These are phyloP conservation scores for Chaenogobius annularis DNA, from an alignment of 2,113 vertebrate species.

Conservation along the genomic window DNA sequence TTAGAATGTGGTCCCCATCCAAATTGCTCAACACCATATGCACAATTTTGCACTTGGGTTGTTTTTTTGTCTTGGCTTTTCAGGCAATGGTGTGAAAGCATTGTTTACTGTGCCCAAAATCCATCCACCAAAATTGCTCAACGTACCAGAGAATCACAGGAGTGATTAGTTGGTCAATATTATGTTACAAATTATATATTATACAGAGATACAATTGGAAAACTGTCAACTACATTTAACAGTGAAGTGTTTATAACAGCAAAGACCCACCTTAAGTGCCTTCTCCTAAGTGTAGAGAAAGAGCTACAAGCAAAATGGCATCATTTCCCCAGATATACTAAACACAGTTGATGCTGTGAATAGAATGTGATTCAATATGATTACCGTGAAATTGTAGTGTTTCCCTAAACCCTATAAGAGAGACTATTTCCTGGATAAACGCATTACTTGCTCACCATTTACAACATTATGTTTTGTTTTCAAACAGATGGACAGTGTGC, in stretches of 20 bases:
- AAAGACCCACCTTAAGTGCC: not conserved
- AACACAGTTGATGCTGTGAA: slow-evolving; percentile 9
- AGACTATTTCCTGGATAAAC: slow-evolving; percentile 44
- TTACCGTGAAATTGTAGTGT: slow-evolving; percentile 22
- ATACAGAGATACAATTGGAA: not conserved
- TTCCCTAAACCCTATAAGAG: slow-evolving; percentile 17
- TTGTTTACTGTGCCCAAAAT: slow-evolving; percentile 1
- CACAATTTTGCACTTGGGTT: not conserved
- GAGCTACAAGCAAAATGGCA: not conserved
- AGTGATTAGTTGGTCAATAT: not conserved
- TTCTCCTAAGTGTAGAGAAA: not conserved
- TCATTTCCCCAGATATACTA: not conserved
- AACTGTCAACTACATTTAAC: not conserved
- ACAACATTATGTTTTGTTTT: slow-evolving; percentile 34
- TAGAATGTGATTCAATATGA: slow-evolving; percentile 26
- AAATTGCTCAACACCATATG: not conserved
- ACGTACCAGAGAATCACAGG: not conserved
- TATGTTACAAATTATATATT: not conserved
- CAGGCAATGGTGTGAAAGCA: not conserved
- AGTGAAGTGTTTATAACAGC: not conserved
- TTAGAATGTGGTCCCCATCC: not conserved
- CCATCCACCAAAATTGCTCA: not conserved
- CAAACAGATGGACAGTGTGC: slow-evolving; percentile 41
- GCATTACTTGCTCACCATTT: slow-evolving; percentile 32
- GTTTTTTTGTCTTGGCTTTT: not conserved